A percentile compares a stretch with the other conserved stretches of the same genome.
Evolutionary conservation across 2,888 invertebrate species (phyloP).

Genomic region (Aphodius granarius): DNA sequence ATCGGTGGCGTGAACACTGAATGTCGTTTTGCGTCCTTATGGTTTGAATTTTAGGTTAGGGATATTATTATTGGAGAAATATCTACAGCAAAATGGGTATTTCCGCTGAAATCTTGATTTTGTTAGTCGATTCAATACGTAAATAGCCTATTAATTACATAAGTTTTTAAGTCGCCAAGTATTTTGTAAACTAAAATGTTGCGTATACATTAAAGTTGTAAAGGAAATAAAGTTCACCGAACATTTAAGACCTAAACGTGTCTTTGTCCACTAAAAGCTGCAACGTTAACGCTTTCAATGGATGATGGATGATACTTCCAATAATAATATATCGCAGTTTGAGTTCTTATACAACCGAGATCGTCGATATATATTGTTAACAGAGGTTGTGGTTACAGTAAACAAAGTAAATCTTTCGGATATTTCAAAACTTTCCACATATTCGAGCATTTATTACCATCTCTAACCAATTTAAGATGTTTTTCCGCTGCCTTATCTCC

Average conservation of each 20-base stretch:
- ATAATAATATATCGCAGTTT: neutral
- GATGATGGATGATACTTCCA: neutral
- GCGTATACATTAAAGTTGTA: neutral
- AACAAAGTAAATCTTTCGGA: neutral
- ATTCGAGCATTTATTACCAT: neutral
- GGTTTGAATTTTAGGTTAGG: neutral
- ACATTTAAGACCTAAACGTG: neutral
- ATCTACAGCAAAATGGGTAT: neutral
- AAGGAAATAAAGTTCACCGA: neutral
- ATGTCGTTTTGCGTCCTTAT: neutral
- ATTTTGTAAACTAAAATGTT: too few relatives aligned
- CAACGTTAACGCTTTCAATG: neutral
- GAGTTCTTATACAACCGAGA: neutral
- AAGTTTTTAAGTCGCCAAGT: too few relatives aligned
- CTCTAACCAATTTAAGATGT: neutral
- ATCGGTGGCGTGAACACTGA: neutral
- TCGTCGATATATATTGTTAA: neutral
- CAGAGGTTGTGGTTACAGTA: neutral
- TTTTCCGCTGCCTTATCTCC: neutral
- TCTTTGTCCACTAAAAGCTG: neutral
- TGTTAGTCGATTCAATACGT: too few relatives aligned
- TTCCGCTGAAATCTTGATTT: too few relatives aligned
- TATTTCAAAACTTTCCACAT: neutral
- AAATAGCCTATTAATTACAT: too few relatives aligned
- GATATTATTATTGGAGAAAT: neutral